Base-by-base conservation (phyloP, 92 coral and sea anemone species). In the Anthopleura xanthogrammica region DNA sequence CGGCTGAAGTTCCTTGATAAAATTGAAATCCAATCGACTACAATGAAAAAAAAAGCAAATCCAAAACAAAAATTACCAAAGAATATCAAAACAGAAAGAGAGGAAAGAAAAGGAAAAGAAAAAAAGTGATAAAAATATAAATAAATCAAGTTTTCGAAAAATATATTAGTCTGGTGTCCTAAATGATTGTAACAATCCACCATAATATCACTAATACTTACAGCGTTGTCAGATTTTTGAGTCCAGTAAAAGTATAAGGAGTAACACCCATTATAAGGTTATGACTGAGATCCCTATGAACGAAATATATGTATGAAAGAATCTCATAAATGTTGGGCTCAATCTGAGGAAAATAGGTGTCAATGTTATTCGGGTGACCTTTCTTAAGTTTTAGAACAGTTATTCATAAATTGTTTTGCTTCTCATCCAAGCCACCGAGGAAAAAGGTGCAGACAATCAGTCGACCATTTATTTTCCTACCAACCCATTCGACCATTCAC, bases 281-380 rank as follows among this genome's bases (percentile, higher is more conserved):
- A 68, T 36, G 46, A 68, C 74, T 68, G 16, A 68, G 74, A 36
- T 68, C 74, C 74, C 74, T 68, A 29, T 64, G n/a, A 64, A 17
- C 10, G 17, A 68, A 5, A 29, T 7, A 65, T 60, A 20, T 20
- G 70, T 20, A 20, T 0, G 58, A 11, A 11, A 54, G 13, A 11
- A 54, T 11, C 58, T 54, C 11, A 14, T 11, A 3, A 54, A 14
- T 54, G 0, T 54, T 4, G 58, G 16, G 58, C 14, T 11, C 58
- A 54, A 54, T 8, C 16, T 7, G 58, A 54, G 3, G 50, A 46
- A 2, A 46, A 46, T 46, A 46, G 50, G 50, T 9, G 50, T 46
- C 50, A 46, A 46, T 46, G 50, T 46, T 46, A 46, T 4, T 46
- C 5, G 50, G 50, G 50, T 46, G 50, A 46, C 50, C 50, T 46